Percentiles rank a stretch among this genome's conserved stretches.
These are phyloP conservation scores for Athetis lepigone DNA, from an alignment of 2,888 invertebrate genomes.

Conservation along the genomic window DNA sequence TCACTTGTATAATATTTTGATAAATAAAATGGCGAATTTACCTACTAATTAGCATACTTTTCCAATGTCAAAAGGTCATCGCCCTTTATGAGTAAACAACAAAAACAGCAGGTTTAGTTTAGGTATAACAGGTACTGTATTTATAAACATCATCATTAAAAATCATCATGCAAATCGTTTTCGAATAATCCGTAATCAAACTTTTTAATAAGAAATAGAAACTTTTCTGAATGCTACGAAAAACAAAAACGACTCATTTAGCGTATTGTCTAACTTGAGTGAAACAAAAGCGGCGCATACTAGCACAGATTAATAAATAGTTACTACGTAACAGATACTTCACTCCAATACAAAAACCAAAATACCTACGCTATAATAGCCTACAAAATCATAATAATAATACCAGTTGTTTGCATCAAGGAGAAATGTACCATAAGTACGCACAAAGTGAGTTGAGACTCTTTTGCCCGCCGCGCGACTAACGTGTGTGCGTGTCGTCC, in stretches of 20 bases:
- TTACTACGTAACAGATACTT: too few species aligned
- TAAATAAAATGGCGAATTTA: background rate
- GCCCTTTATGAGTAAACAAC: slow-evolving; percentile 5
- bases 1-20: background rate
- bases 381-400: too few species aligned
- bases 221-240: slow-evolving; percentile 6
- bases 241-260: slow-evolving; percentile 2
- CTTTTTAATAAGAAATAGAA: slow-evolving; percentile 12
- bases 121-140: background rate
- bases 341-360: too few species aligned
- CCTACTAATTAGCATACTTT: slow-evolving; percentile 7
- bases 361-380: too few species aligned
- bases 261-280: slow-evolving; percentile 7
- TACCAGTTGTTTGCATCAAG: too few species aligned
- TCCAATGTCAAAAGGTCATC: slow-evolving; percentile 34
- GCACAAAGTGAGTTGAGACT: too few species aligned
- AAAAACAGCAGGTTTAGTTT: slow-evolving; percentile 4
- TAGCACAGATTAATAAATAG: too few species aligned
- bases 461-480: too few species aligned
- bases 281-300: slow-evolving; percentile 9
- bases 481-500: too few species aligned
- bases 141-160: background rate
- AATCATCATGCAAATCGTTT: slow-evolving; percentile 3
- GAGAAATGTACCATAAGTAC: too few species aligned
- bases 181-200: slow-evolving; percentile 4